phyloP scores from a whole-genome alignment of 1,140 invertebrate genomes.

The Wiebesia pumilae region DNA sequence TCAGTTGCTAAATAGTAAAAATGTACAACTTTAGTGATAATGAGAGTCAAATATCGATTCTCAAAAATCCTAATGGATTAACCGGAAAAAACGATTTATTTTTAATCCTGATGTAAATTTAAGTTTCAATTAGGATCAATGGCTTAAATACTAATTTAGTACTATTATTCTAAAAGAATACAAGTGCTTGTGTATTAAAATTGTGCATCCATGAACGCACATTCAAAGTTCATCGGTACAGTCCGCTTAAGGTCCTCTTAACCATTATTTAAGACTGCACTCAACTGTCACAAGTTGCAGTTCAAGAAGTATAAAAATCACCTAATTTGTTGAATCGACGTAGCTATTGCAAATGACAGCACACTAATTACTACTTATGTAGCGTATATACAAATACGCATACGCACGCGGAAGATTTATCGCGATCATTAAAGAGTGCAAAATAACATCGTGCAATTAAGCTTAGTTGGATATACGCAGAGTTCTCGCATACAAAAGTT shows the following conservation, averaged over 20 bases:
- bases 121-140: neutral
- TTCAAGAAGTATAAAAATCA: conserved; percentile 12
- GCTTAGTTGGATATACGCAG: neutral
- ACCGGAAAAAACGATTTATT: neutral
- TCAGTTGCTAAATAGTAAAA: neutral
- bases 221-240: neutral
- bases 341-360: neutral
- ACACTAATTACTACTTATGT: neutral
- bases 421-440: neutral
- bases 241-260: neutral
- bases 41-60: neutral
- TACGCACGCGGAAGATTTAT: neutral
- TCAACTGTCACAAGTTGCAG: conserved; percentile 11
- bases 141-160: neutral
- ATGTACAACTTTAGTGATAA: neutral
- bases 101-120: too few relatives aligned
- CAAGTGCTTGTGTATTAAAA: neutral
- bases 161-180: neutral
- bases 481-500: neutral
- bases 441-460: neutral
- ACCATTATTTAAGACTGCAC: conserved; percentile 23
- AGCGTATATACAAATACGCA: neutral
- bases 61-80: neutral
- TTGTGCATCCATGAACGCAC: neutral
- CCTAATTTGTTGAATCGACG: conserved; percentile 1